Conservation (phyloP, 2,113 vertebrate species). For the Corapipo altera region DNA sequence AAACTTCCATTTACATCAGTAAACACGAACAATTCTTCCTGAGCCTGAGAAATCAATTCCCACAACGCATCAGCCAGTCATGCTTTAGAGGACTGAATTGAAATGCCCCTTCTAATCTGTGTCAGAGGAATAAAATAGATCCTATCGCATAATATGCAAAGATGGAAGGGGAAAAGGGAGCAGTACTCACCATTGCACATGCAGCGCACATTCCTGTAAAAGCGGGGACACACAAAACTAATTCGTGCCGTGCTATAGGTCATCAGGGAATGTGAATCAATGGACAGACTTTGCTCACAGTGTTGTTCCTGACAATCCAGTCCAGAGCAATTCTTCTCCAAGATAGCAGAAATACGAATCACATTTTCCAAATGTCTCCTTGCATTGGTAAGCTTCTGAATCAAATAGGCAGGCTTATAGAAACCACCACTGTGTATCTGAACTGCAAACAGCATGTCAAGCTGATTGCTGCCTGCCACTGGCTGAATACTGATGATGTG, state of each 20-base stretch:
- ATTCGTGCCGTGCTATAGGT: conserved; percentile 91
- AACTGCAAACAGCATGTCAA: conserved; percentile 93
- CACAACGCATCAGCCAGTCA: conserved; percentile 16
- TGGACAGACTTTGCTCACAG: conserved; percentile 88
- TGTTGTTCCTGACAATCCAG: conserved; percentile 92
- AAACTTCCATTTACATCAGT: conserved; percentile 51
- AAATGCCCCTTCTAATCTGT: conserved; percentile 58
- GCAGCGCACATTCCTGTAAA: conserved; percentile 89
- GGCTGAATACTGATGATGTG: conserved; percentile 95
- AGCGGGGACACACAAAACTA: conserved; percentile 94
- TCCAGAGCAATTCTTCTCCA: conserved; percentile 96
- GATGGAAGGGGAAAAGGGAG: background rate
- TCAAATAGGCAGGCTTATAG: conserved; percentile 92
- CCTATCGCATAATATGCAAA: background rate
- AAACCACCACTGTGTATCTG: conserved; percentile 82
- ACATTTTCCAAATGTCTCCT: conserved; percentile 89
- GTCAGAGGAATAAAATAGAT: conserved; percentile 41
- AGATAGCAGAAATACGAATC: conserved; percentile 87
- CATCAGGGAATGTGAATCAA: conserved; percentile 90
- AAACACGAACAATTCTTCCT: conserved; percentile 18
- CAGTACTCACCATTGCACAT: conserved; percentile 88
- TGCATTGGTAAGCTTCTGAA: conserved; percentile 91
- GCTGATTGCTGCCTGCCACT: conserved; percentile 84
- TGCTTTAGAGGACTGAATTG: conserved; percentile 36
- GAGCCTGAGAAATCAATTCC: conserved; percentile 52